Evolutionary conservation across 53 echinoderm and acorn worm genomes (phyloP).

Genomic region (Echinometra lucunter): DNA sequence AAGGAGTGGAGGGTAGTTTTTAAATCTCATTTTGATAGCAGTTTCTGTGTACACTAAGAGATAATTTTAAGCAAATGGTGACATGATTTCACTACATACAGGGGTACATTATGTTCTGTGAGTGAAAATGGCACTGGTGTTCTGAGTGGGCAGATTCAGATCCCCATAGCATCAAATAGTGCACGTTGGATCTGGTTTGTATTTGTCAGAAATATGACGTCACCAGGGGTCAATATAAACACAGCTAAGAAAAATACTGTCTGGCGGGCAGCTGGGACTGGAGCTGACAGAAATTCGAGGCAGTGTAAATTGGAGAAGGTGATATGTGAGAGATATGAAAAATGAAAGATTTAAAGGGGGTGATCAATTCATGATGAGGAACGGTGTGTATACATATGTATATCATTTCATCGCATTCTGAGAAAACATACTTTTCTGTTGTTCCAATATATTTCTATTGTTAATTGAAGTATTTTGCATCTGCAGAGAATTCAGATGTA

Average conservation of each 20-base stretch:
- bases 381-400: too few species aligned
- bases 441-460: too few species aligned
- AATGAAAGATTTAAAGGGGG: constrained; percentile 36
- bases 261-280: constrained; percentile 1
- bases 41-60: too few species aligned
- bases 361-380: too few species aligned
- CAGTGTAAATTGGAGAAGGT: constrained; percentile 26
- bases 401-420: too few species aligned
- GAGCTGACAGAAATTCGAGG: constrained; percentile 39
- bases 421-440: too few species aligned
- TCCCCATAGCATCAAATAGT: background rate
- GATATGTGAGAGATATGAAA: constrained; percentile 2
- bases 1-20: too few species aligned
- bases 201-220: constrained; percentile 12
- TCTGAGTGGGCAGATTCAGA: background rate
- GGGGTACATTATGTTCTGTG: background rate
- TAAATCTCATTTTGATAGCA: too few species aligned
- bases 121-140: background rate
- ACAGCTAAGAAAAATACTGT: constrained; percentile 13
- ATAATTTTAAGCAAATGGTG: too few species aligned
- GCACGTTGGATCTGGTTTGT: background rate
- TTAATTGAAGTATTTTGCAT: too few species aligned
- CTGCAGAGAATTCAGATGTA: too few species aligned
- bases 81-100: too few species aligned
- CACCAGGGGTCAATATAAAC: constrained; percentile 40